phyloP scores from a whole-genome alignment of 1,140 invertebrate species.

The Anastrepha obliqua region DNA sequence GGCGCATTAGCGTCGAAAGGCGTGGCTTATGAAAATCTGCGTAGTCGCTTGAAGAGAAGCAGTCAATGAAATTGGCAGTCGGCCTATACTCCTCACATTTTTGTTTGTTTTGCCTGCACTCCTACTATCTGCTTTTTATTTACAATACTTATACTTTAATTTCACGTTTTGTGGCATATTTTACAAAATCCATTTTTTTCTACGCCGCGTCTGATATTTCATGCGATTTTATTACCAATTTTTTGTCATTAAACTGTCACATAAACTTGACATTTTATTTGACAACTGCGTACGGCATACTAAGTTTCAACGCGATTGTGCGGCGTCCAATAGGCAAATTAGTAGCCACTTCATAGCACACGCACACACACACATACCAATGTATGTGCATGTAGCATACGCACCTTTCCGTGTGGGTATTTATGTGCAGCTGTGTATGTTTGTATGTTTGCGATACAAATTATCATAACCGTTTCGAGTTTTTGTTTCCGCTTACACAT shows the following conservation, averaged over 20 bases:
- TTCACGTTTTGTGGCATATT: not conserved
- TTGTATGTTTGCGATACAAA: not conserved
- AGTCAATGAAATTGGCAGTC: no score
- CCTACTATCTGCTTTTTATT: no score
- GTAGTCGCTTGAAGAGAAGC: no score
- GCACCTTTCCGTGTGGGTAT: not conserved
- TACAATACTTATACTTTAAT: no score
- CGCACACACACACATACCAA: no score
- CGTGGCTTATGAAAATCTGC: no score
- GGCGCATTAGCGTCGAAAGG: no score
- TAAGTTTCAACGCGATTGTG: conserved; percentile 53
- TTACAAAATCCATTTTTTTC: not conserved
- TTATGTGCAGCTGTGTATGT: not conserved
- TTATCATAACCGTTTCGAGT: conserved; percentile 19
- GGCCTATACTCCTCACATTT: not conserved
- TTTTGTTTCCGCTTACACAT: conserved; percentile 16
- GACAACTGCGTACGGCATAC: conserved; percentile 68
- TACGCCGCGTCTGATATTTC: not conserved
- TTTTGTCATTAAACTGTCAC: conserved; percentile 72
- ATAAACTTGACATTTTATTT: conserved; percentile 72
- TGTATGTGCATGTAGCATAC: not conserved
- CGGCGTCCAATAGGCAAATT: not conserved
- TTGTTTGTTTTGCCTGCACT: not conserved
- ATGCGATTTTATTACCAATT: conserved; percentile 57
- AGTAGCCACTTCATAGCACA: conserved; percentile 8